Conservation (phyloP, 2,888 invertebrate genomes). For the Brachypalpus laphriformis region DNA sequence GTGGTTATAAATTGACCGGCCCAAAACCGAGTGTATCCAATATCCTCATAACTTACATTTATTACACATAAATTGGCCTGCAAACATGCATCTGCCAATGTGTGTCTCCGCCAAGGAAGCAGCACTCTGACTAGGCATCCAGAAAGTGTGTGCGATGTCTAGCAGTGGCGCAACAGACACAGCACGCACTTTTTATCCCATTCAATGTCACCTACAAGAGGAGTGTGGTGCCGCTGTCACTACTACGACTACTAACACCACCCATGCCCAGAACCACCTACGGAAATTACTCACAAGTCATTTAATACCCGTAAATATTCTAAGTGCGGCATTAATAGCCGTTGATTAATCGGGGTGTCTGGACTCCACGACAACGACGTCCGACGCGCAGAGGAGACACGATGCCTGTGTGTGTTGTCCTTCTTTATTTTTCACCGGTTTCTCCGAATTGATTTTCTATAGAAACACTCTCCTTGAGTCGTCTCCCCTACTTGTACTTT, state of each 20-base stretch:
- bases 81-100: slow-evolving; percentile 54
- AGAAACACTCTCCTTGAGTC: slow-evolving; percentile 64
- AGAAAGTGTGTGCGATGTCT: slow-evolving; percentile 13
- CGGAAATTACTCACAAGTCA: slow-evolving; percentile 76
- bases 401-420: slow-evolving; percentile 37
- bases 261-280: slow-evolving; percentile 68
- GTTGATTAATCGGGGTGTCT: slow-evolving; percentile 82
- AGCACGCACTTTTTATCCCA: slow-evolving; percentile 38
- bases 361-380: slow-evolving; percentile 69
- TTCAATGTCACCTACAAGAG: slow-evolving; percentile 49
- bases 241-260: slow-evolving; percentile 49
- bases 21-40: slow-evolving; percentile 44
- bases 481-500: slow-evolving; percentile 64
- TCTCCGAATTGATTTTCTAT: slow-evolving; percentile 73
- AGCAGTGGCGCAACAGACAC: slow-evolving; percentile 19
- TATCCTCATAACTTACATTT: slow-evolving; percentile 64
- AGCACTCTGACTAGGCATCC: neutral
- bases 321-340: slow-evolving; percentile 82
- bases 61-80: slow-evolving; percentile 57
- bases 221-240: slow-evolving; percentile 49
- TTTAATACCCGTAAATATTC: slow-evolving; percentile 81
- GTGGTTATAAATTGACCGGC: slow-evolving; percentile 33
- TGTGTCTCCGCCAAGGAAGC: slow-evolving; percentile 18
- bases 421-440: slow-evolving; percentile 53
- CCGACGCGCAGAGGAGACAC: neutral